These are phyloP conservation scores for Tethea ocularis DNA, from an alignment of 2,888 invertebrate genomes.

Conservation along the genomic window DNA sequence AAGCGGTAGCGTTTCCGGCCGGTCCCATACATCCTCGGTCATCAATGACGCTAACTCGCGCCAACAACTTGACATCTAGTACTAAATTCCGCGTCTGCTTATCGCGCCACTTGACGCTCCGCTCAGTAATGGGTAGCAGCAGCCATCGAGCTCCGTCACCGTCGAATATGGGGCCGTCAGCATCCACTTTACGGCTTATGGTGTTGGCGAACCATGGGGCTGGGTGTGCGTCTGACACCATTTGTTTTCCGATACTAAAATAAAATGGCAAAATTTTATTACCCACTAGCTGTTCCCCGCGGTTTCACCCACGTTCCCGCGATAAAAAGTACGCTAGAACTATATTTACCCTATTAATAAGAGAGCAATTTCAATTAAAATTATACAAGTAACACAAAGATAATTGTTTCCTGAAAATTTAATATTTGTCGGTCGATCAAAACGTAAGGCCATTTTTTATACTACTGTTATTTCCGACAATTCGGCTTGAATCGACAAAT, in stretches of 20 bases:
- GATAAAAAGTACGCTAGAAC: too few species aligned
- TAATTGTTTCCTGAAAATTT: too few species aligned
- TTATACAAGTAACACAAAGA: too few species aligned
- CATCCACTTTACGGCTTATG: slow-evolving; percentile 46
- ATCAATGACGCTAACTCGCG: slow-evolving; percentile 66
- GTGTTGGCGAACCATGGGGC: slow-evolving; percentile 69
- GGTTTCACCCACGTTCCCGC: too few species aligned
- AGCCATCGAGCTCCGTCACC: slow-evolving; percentile 54
- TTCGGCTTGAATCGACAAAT: too few species aligned
- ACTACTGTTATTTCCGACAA: neutral
- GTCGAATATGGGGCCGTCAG: slow-evolving; percentile 50
- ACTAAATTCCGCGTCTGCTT: slow-evolving; percentile 28
- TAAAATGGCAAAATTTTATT: slow-evolving; percentile 5
- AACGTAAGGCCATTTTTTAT: too few species aligned
- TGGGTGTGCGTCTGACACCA: slow-evolving; percentile 68
- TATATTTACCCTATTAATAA: too few species aligned
- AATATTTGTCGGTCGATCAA: too few species aligned
- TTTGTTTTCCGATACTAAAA: slow-evolving; percentile 70
- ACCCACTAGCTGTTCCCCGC: too few species aligned
- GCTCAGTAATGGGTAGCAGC: slow-evolving; percentile 55
- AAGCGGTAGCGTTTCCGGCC: slow-evolving; percentile 68
- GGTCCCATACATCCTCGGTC: slow-evolving; percentile 68
- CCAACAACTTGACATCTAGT: slow-evolving; percentile 61
- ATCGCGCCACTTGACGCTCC: slow-evolving; percentile 27
- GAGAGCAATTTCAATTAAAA: too few species aligned